A percentile compares a stretch with the other conserved stretches of the same genome.
These are phyloP conservation scores for Venustoraphidia nigricollis DNA, from an alignment of 2,888 invertebrate genomes.

Conservation along the genomic window DNA sequence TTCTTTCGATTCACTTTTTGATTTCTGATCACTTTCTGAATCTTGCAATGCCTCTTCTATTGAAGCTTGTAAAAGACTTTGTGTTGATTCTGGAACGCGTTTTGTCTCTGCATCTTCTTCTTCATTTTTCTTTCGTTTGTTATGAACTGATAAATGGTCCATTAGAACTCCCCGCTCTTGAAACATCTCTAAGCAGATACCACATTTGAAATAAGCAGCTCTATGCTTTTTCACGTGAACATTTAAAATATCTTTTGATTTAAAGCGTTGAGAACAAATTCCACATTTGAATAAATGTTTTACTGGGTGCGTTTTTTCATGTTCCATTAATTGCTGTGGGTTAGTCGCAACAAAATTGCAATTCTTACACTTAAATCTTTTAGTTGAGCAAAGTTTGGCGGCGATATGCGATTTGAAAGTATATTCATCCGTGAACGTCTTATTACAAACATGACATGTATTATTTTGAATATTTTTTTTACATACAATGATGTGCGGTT, in stretches of 20 bases:
- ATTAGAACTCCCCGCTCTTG: constrained; percentile 25
- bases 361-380: constrained; percentile 22
- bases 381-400: constrained; percentile 20
- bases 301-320: constrained; percentile 26
- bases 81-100: constrained; percentile 16
- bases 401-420: constrained; percentile 27
- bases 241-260: constrained; percentile 27
- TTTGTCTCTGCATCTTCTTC: background rate
- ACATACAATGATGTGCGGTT: constrained; percentile 27
- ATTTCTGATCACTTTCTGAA: constrained; percentile 12
- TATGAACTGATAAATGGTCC: constrained; percentile 29
- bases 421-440: constrained; percentile 24
- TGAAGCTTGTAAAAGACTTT: constrained; percentile 27
- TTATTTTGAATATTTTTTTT: constrained; percentile 11
- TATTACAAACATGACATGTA: constrained; percentile 26
- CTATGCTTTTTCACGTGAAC: constrained; percentile 29
- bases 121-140: constrained; percentile 8
- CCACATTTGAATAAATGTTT: constrained; percentile 31
- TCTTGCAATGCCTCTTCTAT: constrained; percentile 30
- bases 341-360: constrained; percentile 28
- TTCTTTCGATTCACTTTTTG: constrained; percentile 15
- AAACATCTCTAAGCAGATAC: constrained; percentile 26
- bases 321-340: constrained; percentile 25
- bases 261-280: constrained; percentile 27
- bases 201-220: constrained; percentile 28